These are phyloP conservation scores for Phenganax subtilis DNA, from an alignment of 92 coral and sea anemone species.

Conservation along the genomic window DNA sequence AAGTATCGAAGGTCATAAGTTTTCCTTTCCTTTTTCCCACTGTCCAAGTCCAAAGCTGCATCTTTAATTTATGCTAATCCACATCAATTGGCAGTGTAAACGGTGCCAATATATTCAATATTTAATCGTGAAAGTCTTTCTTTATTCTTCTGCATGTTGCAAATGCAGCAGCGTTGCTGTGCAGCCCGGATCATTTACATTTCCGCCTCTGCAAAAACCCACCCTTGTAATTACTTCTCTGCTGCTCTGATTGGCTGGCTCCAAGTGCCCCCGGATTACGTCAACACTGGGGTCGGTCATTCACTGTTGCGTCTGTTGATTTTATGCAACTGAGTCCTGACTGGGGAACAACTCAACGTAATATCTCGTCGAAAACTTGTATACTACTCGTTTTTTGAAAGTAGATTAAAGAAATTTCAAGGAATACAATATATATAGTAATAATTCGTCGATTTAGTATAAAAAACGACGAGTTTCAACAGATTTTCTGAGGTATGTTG, in stretches of 20 bases:
- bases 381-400: neutral
- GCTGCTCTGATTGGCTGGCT: constrained; percentile 19
- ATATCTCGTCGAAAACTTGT: constrained; percentile 21
- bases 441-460: neutral
- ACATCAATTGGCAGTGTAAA: neutral
- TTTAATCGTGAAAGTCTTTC: constrained; percentile 16
- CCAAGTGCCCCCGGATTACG: constrained; percentile 32
- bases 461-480: neutral
- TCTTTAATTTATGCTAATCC: constrained; percentile 19
- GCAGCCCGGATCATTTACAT: constrained; percentile 36
- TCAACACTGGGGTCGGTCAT: constrained; percentile 37
- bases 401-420: neutral
- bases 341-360: constrained; percentile 26
- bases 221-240: constrained; percentile 21
- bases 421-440: neutral
- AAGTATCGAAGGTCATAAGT: constrained; percentile 2
- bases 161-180: constrained; percentile 37
- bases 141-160: constrained; percentile 21
- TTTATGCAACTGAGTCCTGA: constrained; percentile 36
- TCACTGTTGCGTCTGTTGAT: constrained; percentile 44
- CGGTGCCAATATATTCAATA: constrained; percentile 14
- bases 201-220: constrained; percentile 44
- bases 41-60: neutral
- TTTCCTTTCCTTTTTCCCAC: neutral
- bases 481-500: constrained; percentile 29